phyloP scores from a whole-genome alignment of 2,888 invertebrate genomes.

The Biston betularia region DNA sequence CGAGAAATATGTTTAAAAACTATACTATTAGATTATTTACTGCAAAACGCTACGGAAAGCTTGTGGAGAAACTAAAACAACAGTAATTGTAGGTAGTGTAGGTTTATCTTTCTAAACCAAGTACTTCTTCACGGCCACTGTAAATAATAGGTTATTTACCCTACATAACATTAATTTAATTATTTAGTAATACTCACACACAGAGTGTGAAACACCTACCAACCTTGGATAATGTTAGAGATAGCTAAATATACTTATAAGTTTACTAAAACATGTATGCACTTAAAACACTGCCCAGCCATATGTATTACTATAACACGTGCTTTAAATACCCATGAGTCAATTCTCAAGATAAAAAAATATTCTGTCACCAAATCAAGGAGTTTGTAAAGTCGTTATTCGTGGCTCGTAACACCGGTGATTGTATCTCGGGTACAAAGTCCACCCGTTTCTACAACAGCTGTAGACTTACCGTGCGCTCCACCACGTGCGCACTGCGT shows the following conservation, averaged over 20 bases:
- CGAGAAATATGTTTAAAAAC: neutral
- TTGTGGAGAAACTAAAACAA: neutral
- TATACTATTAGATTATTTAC: no score
- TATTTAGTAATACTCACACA: neutral
- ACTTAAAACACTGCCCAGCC: neutral
- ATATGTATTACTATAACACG: slow-evolving; percentile 11
- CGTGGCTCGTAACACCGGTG: slow-evolving; percentile 71
- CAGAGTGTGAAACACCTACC: no score
- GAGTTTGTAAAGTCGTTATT: slow-evolving; percentile 57
- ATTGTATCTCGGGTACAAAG: slow-evolving; percentile 80
- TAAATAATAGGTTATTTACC: neutral
- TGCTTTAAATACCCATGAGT: slow-evolving; percentile 37
- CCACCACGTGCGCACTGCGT: slow-evolving; percentile 71
- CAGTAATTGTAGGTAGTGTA: neutral
- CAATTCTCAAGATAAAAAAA: slow-evolving; percentile 44
- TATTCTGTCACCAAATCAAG: slow-evolving; percentile 55
- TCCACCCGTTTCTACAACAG: slow-evolving; percentile 71
- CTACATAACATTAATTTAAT: neutral
- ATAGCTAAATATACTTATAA: neutral
- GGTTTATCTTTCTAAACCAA: no score
- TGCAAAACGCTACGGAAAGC: neutral
- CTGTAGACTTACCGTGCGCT: slow-evolving; percentile 70
- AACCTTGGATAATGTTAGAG: no score
- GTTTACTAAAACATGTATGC: neutral
- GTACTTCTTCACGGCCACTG: no score